Percentiles rank a stretch among this genome's conserved stretches.
Evolutionary conservation across 2,888 invertebrate genomes (phyloP).

Genomic region (Athrips mouffetella): DNA sequence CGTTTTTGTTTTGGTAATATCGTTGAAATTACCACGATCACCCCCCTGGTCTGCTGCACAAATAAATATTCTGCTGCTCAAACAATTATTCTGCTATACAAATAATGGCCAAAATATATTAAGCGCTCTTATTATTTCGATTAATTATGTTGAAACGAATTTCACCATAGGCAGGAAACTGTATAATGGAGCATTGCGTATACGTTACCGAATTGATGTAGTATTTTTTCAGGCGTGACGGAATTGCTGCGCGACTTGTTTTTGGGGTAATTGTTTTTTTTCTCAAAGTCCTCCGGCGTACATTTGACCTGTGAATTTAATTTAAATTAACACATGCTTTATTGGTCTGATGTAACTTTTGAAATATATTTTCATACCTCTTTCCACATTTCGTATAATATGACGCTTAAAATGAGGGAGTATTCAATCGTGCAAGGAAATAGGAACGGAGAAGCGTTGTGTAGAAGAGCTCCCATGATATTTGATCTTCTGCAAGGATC

Average conservation of each 20-base stretch:
- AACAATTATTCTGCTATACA: too few relatives aligned
- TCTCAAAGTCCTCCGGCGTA: constrained; percentile 69
- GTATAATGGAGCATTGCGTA: not conserved
- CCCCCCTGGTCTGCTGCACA: too few relatives aligned
- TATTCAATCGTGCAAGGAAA: constrained; percentile 95
- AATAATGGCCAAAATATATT: too few relatives aligned
- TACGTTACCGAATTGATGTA: constrained; percentile 67
- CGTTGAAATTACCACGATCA: too few relatives aligned
- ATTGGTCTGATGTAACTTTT: not conserved
- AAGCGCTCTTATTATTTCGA: too few relatives aligned
- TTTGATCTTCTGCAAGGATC: constrained; percentile 78
- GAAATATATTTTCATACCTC: constrained; percentile 72
- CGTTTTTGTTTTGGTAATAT: too few relatives aligned
- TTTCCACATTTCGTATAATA: constrained; percentile 95
- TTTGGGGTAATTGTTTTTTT: constrained; percentile 55
- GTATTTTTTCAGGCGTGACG: constrained; percentile 70
- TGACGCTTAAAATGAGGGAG: constrained; percentile 92
- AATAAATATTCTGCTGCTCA: too few relatives aligned
- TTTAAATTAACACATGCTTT: not conserved
- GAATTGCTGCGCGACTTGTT: constrained; percentile 69
- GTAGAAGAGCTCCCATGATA: constrained; percentile 84
- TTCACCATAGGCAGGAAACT: not conserved
- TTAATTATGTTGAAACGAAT: not conserved
- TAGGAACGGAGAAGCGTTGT: constrained; percentile 86
- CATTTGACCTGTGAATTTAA: constrained; percentile 59